A percentile compares a stretch with the other conserved stretches of the same genome.
phyloP scores from a whole-genome alignment of 2,113 vertebrate species.

The Oreochromis aureus region DNA sequence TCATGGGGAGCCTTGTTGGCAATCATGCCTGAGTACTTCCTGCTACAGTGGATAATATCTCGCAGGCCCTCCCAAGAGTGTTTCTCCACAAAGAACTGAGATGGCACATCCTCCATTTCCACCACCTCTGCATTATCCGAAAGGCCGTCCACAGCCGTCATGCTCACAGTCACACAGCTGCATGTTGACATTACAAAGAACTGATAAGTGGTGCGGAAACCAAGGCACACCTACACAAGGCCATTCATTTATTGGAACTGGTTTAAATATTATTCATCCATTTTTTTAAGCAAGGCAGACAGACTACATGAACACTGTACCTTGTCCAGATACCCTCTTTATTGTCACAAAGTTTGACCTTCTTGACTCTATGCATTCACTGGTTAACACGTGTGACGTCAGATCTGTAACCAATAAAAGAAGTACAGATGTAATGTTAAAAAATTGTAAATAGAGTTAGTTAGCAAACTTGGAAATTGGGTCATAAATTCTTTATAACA shows the following conservation, averaged over 20 bases:
- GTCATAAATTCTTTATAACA: not conserved
- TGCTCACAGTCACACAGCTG: slow-evolving; percentile 77
- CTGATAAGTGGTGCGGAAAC: not conserved
- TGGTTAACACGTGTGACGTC: slow-evolving; percentile 72
- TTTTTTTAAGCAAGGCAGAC: not conserved
- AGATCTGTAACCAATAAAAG: slow-evolving; percentile 69
- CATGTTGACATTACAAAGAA: not conserved
- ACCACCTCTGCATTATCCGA: slow-evolving; percentile 78
- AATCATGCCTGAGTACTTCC: slow-evolving; percentile 92
- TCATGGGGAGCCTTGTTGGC: slow-evolving; percentile 96
- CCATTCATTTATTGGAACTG: not conserved
- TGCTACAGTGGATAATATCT: slow-evolving; percentile 92
- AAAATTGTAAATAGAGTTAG: not conserved
- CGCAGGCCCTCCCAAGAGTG: slow-evolving; percentile 95
- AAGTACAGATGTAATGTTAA: not conserved
- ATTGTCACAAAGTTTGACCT: slow-evolving; percentile 86
- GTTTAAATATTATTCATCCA: not conserved
- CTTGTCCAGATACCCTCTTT: slow-evolving; percentile 87
- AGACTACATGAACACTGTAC: slow-evolving; percentile 57
- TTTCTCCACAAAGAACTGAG: slow-evolving; percentile 91
- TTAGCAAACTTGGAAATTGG: not conserved
- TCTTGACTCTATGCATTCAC: slow-evolving; percentile 98
- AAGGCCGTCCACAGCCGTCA: slow-evolving; percentile 81
- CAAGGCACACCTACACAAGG: not conserved
- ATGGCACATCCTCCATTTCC: slow-evolving; percentile 82